phyloP scores from a whole-genome alignment of 2,113 vertebrate species.

The Pluvianellus socialis region DNA sequence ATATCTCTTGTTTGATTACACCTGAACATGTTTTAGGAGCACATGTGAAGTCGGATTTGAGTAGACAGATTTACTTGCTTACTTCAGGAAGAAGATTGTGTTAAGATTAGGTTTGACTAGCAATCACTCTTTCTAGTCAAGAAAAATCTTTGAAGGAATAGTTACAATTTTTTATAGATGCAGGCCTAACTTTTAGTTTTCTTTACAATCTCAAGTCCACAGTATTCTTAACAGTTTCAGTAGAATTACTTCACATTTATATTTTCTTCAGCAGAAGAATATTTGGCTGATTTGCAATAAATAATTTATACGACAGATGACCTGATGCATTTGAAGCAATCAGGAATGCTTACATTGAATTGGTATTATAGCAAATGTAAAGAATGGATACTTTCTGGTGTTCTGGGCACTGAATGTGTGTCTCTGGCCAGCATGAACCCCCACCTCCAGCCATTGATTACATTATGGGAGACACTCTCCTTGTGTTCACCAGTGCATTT shows the following conservation, averaged over 20 bases:
- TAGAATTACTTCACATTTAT: neutral
- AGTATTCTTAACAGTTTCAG: neutral
- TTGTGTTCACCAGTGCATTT: neutral
- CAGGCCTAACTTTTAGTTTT: neutral
- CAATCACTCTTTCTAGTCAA: neutral
- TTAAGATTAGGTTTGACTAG: neutral
- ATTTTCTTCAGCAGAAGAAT: neutral
- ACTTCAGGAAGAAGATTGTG: neutral
- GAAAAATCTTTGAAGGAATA: neutral
- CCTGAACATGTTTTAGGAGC: neutral
- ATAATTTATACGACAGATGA: neutral
- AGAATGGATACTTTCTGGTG: neutral
- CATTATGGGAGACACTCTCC: neutral
- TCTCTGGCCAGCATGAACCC: neutral
- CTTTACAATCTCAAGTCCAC: neutral
- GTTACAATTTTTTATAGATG: neutral
- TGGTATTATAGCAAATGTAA: neutral
- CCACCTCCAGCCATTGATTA: neutral
- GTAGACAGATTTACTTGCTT: neutral
- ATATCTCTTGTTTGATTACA: neutral
- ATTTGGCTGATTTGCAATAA: neutral
- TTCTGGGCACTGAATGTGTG: neutral
- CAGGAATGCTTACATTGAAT: neutral
- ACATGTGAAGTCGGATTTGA: neutral
- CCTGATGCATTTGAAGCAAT: neutral